Base-by-base conservation (phyloP, 2,888 invertebrate species). In the Hirtodrosophila alboralis region DNA sequence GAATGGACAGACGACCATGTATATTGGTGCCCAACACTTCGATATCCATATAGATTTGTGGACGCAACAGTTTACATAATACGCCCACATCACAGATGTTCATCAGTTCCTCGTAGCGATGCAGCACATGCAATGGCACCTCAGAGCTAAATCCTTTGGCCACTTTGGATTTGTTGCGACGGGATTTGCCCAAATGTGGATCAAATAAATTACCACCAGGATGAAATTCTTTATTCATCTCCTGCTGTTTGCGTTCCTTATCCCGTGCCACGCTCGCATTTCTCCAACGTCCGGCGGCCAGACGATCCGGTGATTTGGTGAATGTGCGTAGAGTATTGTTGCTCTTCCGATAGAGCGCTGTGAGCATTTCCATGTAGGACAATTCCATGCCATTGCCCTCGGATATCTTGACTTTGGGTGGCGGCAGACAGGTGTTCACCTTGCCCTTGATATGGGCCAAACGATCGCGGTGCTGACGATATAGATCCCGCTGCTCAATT, bases 31-130 rank as follows among this genome's bases (percentile, higher is more conserved):
- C 66, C 0, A 62, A 60, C 8, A 85, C 73, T 6, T 67, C 75
- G 2, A 90, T 5, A 41, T 90, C 88, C 12, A 90, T 36, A 26
- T 66, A 90, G 34, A 90, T 78, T 56, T 79, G 80, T 0, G 90
- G 90, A 4, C 89, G 86, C 38, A 90, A 31, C 4, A 90, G 60
- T 41, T 75, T 79, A 36, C 86, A 79, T 7, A 88, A 51, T 23
- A 81, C 44, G 3, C 52, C 26, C n/a, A 72, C 72, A 52, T 85
- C 78, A 12, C 72, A 70, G 0, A 73, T 53, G 10, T 70, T 64
- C 53, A 83, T 70, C 8, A 88, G 49, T 0, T 64, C 59, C 45
- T 87, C 77, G 49, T 88, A 88, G 9, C 88, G 88, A 38, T 86
- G 83, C 8, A 87, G 64, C 3, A 88, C 77, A 43, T 86, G 83